Evolutionary conservation across 2,113 vertebrate species (phyloP), one percentile per base, ranked within the genome.

Genomic region (Paramisgurnus dabryanus): DNA sequence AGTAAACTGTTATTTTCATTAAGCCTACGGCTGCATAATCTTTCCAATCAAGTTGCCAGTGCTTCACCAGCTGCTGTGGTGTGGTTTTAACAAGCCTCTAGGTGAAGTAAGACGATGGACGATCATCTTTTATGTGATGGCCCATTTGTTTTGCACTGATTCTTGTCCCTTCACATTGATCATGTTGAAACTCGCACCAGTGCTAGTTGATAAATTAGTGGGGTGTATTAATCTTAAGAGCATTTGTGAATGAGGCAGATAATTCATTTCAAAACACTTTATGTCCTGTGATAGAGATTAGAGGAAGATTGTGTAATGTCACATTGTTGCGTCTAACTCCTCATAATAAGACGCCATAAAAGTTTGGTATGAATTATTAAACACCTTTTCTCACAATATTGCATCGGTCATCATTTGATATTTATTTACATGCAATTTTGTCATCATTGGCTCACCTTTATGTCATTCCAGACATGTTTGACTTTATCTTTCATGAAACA

Each of bases 41-140:
- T 79, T 80, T 82, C 76, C 82, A 85, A 82, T 85, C 79, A 85
- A 80, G 80, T 63, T 67, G 70, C 80, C 53, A 22, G 64, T 7
- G 75, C 75, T 65, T 67, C 75, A 77, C 61, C 63, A 77, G 75
- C 61, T 75, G 58, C 72, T 49, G 43, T 75, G 34, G 67, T 66
- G 80, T 49, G 57, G 67, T 85, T 84, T 66, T 85, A 85, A 82
- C 83, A 82, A 72, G 77, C 80, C 80, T 60, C 77, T 80, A 77
- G 76, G 83, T 79, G 76, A 76, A 85, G 64, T 71, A 80, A 43
- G 45, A 67, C 76, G 76, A 85, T 75, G 83, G 76, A 82, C 41
- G 70, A 82, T 79, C 79, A 74, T 71, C 67, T 60, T 34, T 77
- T 84, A 81, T 81, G 70, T 78, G 55, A 67, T 74, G 73, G 73